These are phyloP conservation scores for Oophaga sylvatica DNA, from an alignment of 2,797 vertebrate species.

Conservation along the genomic window DNA sequence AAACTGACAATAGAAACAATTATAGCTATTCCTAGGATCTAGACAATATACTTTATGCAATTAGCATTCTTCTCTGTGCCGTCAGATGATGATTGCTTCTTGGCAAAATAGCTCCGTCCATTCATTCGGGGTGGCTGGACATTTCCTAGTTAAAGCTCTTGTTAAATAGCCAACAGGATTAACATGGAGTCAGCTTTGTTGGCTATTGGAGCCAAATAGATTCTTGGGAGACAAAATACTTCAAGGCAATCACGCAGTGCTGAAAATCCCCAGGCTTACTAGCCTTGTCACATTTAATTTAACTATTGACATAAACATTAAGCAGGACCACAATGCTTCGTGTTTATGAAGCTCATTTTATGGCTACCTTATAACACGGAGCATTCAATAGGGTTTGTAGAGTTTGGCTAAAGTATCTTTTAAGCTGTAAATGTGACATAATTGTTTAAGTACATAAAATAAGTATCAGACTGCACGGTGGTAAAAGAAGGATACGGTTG, in stretches of 20 bases:
- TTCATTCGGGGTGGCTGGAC: constrained; percentile 57
- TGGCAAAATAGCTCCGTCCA: constrained; percentile 54
- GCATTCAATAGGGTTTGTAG: constrained; percentile 62
- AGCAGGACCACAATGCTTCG: constrained; percentile 63
- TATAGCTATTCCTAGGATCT: constrained; percentile 41
- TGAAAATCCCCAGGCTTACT: constrained; percentile 74
- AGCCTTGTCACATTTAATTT: constrained; percentile 72
- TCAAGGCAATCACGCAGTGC: constrained; percentile 66
- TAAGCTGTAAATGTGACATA: constrained; percentile 64
- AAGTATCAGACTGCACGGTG: constrained; percentile 13
- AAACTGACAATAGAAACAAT: constrained; percentile 50
- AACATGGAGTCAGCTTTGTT: constrained; percentile 68
- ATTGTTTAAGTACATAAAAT: constrained; percentile 42
- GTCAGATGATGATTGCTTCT: constrained; percentile 51
- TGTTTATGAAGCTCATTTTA: constrained; percentile 65
- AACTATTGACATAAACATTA: constrained; percentile 70
- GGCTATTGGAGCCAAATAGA: constrained; percentile 64
- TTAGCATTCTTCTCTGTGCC: constrained; percentile 63
- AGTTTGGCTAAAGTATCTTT: constrained; percentile 61
- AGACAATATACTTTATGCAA: constrained; percentile 54
- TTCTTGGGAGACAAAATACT: constrained; percentile 70
- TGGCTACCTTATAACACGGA: constrained; percentile 63
- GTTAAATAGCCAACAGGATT: constrained; percentile 69
- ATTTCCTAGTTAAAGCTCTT: constrained; percentile 64
- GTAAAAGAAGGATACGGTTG: constrained; percentile 5